phyloP scores from a whole-genome alignment of 2,113 vertebrate genomes.

The Gobiocypris rarus region DNA sequence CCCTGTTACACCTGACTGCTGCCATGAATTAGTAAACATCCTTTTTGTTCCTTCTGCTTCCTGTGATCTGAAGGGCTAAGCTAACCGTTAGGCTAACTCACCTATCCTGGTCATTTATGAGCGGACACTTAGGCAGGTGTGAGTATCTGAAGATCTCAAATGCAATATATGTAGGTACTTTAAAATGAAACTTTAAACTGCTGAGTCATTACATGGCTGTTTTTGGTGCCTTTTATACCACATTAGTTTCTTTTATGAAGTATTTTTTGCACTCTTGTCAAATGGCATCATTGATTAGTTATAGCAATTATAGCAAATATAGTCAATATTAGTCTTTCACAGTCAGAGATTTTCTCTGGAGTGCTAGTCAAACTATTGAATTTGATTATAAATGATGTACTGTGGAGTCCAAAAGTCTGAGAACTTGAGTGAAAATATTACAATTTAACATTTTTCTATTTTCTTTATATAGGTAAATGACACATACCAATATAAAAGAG shows the following conservation, averaged over 20 bases:
- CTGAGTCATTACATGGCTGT: not conserved
- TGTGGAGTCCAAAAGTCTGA: not conserved
- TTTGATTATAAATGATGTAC: not conserved
- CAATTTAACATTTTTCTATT: too few species aligned
- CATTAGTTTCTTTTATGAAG: not conserved
- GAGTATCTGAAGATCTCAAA: conserved; percentile 36
- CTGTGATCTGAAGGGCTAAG: conserved; percentile 60
- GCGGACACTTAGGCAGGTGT: conserved; percentile 26
- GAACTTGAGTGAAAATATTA: not conserved
- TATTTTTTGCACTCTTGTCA: not conserved
- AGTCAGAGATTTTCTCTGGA: not conserved
- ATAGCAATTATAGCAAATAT: not conserved
- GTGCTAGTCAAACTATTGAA: not conserved
- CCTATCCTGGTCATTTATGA: conserved; percentile 53
- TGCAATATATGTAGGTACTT: conserved; percentile 15
- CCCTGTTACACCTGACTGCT: conserved; percentile 72
- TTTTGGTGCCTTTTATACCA: not conserved
- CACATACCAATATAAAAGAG: too few species aligned
- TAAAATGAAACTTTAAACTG: conserved; percentile 10
- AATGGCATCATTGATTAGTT: not conserved
- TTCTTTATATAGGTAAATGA: not conserved
- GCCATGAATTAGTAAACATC: conserved; percentile 86
- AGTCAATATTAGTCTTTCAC: not conserved
- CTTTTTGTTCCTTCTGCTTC: conserved; percentile 68
- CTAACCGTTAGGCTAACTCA: conserved; percentile 62